Conservation (phyloP, 1,140 invertebrate species). For the Danaus plexippus region DNA sequence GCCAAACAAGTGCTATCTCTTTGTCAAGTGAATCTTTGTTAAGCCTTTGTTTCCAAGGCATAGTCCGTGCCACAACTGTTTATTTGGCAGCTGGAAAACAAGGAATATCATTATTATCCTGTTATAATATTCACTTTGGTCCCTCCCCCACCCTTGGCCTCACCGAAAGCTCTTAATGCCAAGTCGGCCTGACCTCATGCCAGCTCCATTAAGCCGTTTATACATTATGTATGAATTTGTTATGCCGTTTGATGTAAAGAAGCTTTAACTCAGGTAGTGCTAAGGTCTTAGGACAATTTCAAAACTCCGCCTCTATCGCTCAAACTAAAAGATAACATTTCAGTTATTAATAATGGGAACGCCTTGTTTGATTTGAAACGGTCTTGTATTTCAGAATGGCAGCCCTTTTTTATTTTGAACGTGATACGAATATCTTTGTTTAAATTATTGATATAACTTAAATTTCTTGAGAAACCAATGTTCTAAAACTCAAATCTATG, state of each 20-base stretch:
- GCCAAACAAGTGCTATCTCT: slow-evolving; percentile 19
- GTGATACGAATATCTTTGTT: no score
- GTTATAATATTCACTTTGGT: slow-evolving; percentile 70
- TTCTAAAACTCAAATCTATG: no score
- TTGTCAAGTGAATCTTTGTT: slow-evolving; percentile 23
- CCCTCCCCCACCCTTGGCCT: slow-evolving; percentile 34
- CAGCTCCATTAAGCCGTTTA: slow-evolving; percentile 69
- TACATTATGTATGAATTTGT: slow-evolving; percentile 72
- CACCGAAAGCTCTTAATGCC: slow-evolving; percentile 68
- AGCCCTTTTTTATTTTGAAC: no score
- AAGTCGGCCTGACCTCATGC: slow-evolving; percentile 65
- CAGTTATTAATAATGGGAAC: slow-evolving; percentile 6
- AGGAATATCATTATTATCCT: slow-evolving; percentile 56
- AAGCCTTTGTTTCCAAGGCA: slow-evolving; percentile 21
- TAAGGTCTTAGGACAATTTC: slow-evolving; percentile 57
- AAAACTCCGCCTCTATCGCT: slow-evolving; percentile 22
- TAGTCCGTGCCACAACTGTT: slow-evolving; percentile 27
- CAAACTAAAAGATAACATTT: slow-evolving; percentile 20
- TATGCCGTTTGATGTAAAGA: slow-evolving; percentile 71
- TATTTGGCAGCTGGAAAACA: slow-evolving; percentile 50
- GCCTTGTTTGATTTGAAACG: no score
- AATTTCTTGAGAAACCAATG: no score
- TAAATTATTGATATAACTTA: no score
- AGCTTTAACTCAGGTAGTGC: slow-evolving; percentile 67
- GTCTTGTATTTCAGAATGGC: no score